phyloP scores from a whole-genome alignment of 2,113 vertebrate species.

The Calypte anna region DNA sequence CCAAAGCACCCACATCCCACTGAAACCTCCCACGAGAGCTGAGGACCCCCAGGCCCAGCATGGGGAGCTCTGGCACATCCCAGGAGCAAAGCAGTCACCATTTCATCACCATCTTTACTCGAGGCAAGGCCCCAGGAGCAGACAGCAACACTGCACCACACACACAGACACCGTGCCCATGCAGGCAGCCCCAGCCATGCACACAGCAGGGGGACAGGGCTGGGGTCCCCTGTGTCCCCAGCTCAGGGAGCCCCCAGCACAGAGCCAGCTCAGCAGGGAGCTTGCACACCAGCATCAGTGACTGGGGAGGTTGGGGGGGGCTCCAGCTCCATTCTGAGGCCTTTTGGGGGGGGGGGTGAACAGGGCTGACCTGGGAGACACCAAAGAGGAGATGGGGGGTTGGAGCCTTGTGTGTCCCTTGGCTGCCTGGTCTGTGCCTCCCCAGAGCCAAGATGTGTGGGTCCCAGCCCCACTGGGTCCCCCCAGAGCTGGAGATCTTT shows the following conservation, averaged over 20 bases:
- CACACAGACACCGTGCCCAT: slow-evolving; percentile 34
- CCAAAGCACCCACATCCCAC: fast-evolving
- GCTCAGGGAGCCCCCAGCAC: neutral
- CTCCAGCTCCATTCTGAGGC: neutral
- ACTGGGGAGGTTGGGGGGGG: neutral
- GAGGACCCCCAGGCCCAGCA: neutral
- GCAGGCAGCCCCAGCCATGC: slow-evolving; percentile 33
- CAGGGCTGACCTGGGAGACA: neutral
- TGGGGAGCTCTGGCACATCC: fast-evolving
- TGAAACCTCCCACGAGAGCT: neutral
- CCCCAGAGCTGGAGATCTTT: neutral
- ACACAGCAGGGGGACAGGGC: neutral
- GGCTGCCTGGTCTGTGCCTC: neutral
- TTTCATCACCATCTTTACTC: slow-evolving; percentile 68
- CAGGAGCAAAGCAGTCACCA: neutral
- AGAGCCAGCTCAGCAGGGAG: fast-evolving
- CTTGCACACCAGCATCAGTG: neutral
- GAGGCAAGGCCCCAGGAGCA: slow-evolving; percentile 52
- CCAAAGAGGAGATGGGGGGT: fast-evolving
- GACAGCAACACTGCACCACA: neutral
- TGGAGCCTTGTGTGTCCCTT: neutral
- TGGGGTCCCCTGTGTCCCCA: neutral
- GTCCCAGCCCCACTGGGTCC: too few relatives aligned
- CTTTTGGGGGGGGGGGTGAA: neutral
- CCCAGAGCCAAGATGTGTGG: fast-evolving